These are phyloP conservation scores for Galago senegalensis DNA, from an alignment of 2,797 vertebrate genomes.

Conservation along the genomic window DNA sequence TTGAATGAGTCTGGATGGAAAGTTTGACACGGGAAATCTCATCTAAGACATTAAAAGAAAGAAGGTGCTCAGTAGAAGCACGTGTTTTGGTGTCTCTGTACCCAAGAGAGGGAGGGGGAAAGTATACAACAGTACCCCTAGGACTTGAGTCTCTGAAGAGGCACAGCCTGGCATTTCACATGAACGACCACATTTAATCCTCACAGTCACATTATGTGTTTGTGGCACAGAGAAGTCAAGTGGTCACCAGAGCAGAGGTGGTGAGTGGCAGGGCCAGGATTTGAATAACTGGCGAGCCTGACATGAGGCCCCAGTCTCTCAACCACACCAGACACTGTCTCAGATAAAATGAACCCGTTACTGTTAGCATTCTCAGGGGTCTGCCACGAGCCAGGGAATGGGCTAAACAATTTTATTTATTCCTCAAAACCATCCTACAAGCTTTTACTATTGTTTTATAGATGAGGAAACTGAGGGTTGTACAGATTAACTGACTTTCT, in stretches of 20 bases:
- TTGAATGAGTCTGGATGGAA: conserved; percentile 90
- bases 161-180: rapidly evolving
- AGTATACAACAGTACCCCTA: neutral
- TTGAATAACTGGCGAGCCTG: neutral
- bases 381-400: neutral
- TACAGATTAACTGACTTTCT: neutral
- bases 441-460: conserved; percentile 1
- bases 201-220: neutral
- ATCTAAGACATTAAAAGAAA: conserved; percentile 90
- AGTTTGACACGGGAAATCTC: conserved; percentile 97
- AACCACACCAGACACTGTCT: neutral
- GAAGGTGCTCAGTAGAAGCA: neutral
- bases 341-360: neutral
- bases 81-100: neutral
- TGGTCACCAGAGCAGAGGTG: neutral
- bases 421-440: neutral
- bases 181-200: rapidly evolving
- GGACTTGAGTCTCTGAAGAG: neutral
- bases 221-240: rapidly evolving
- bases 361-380: too few species aligned
- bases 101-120: neutral
- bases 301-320: neutral
- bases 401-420: neutral
- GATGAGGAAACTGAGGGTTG: neutral
- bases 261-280: neutral